A percentile compares a stretch with the other conserved stretches of the same genome.
These are phyloP conservation scores for Melierax canorus DNA, from an alignment of 2,113 vertebrate genomes.

Conservation along the genomic window DNA sequence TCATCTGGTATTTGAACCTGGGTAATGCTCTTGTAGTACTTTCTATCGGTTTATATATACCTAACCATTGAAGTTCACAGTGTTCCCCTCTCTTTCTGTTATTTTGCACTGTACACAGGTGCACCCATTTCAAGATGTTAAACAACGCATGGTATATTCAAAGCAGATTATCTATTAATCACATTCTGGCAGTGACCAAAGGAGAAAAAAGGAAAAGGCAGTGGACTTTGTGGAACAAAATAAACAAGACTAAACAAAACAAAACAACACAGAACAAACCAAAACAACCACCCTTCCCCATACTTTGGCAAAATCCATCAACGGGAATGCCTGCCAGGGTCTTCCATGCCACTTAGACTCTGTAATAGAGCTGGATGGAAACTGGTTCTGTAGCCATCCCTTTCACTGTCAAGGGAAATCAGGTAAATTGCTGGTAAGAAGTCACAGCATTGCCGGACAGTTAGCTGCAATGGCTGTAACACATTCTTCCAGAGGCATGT, in stretches of 20 bases:
- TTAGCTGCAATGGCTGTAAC: neutral
- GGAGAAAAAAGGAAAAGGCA: neutral
- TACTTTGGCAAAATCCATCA: neutral
- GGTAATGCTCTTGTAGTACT: neutral
- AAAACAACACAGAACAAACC: neutral
- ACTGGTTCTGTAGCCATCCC: neutral
- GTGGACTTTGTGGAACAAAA: neutral
- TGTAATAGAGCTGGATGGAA: neutral
- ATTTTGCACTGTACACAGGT: neutral
- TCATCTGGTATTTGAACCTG: neutral
- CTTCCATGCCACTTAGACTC: neutral
- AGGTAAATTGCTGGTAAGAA: neutral
- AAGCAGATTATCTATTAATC: neutral
- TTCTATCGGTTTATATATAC: neutral
- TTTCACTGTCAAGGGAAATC: neutral
- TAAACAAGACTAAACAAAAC: neutral
- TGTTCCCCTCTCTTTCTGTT: neutral
- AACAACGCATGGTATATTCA: neutral
- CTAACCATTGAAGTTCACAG: neutral
- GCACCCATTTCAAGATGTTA: neutral
- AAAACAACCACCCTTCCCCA: neutral
- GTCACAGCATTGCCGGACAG: accelerated
- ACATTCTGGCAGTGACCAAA: neutral
- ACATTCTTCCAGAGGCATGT: neutral
- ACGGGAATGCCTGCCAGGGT: neutral